Percentiles rank a stretch among this genome's conserved stretches.
phyloP scores from a whole-genome alignment of 1,140 invertebrate species.

The Caenorhabditis remanei region DNA sequence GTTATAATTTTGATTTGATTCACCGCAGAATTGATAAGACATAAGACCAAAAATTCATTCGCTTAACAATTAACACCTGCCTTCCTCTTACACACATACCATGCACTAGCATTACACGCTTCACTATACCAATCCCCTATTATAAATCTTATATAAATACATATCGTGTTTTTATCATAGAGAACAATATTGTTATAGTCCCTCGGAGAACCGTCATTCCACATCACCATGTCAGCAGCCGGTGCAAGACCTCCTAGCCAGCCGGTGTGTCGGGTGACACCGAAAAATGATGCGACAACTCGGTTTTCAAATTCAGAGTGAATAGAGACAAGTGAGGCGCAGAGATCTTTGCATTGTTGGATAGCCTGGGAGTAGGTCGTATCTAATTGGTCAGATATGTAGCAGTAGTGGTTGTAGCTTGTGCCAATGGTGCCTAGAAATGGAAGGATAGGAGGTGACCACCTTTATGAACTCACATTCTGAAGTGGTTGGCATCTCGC shows the following conservation, averaged over 20 bases:
- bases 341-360: neutral
- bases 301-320: neutral
- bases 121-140: no score
- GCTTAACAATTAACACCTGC: no score
- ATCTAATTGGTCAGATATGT: neutral
- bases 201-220: neutral
- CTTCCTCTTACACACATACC: no score
- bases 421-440: no score
- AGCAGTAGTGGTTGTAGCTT: constrained; percentile 2
- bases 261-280: neutral
- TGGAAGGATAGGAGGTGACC: no score
- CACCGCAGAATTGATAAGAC: no score
- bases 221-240: neutral
- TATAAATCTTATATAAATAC: no score
- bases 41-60: no score
- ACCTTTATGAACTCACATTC: no score
- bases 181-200: constrained; percentile 2
- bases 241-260: neutral
- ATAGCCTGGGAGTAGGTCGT: neutral
- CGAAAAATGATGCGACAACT: neutral
- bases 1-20: no score
- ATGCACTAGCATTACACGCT: no score
- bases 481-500: no score
- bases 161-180: neutral
- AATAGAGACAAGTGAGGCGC: neutral